These are phyloP conservation scores for Parazoanthus atlanticus DNA, from an alignment of 92 coral and sea anemone genomes.

Conservation along the genomic window DNA sequence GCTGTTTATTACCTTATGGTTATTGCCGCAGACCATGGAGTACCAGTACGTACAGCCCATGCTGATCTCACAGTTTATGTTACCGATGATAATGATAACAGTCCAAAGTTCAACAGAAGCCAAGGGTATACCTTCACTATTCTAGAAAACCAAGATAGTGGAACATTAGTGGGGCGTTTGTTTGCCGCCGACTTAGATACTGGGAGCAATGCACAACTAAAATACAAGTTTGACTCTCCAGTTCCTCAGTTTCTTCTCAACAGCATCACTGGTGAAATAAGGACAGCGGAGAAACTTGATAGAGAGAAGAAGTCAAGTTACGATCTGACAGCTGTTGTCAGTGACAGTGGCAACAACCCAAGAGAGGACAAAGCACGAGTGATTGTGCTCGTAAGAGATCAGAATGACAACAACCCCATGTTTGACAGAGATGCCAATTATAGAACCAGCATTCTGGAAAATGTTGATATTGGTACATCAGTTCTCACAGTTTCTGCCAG, in stretches of 20 bases:
- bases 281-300: constrained; percentile 66
- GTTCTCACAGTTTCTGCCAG: constrained; percentile 72
- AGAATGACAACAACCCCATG: constrained; percentile 82
- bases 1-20: constrained; percentile 65
- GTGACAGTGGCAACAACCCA: constrained; percentile 74
- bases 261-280: constrained; percentile 72
- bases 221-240: constrained; percentile 67
- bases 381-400: constrained; percentile 70
- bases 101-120: constrained; percentile 67
- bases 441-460: constrained; percentile 61
- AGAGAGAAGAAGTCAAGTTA: constrained; percentile 72
- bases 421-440: constrained; percentile 64
- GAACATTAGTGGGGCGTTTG: constrained; percentile 76
- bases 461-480: constrained; percentile 57
- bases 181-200: constrained; percentile 81
- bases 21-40: constrained; percentile 83
- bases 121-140: constrained; percentile 64
- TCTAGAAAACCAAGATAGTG: constrained; percentile 64
- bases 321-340: constrained; percentile 65
- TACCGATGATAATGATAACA: constrained; percentile 84
- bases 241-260: constrained; percentile 69
- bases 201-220: constrained; percentile 78
- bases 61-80: constrained; percentile 79
- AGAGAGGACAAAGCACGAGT: constrained; percentile 64
- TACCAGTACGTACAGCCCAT: constrained; percentile 63